Conservation (phyloP, 2,888 invertebrate genomes). For the Drosophila cognata region DNA sequence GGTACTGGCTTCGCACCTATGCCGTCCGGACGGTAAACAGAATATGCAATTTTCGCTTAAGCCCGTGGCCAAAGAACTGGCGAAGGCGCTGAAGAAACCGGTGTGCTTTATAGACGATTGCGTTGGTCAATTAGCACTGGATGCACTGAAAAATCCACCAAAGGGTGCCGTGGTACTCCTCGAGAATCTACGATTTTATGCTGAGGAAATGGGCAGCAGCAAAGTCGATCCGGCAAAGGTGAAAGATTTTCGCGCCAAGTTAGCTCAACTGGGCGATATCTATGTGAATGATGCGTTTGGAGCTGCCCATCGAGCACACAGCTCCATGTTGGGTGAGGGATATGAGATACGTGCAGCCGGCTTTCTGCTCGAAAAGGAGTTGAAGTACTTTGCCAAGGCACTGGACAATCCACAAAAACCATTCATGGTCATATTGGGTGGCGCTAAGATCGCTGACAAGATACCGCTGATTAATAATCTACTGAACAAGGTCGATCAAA, state of each 20-base stretch:
- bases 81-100: slow-evolving; percentile 90
- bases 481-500: slow-evolving; percentile 98
- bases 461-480: slow-evolving; percentile 98
- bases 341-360: slow-evolving; percentile 96
- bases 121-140: slow-evolving; percentile 95
- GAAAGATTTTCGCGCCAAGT: slow-evolving; percentile 92
- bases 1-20: slow-evolving; percentile 98
- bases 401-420: slow-evolving; percentile 97
- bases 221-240: slow-evolving; percentile 92
- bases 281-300: slow-evolving; percentile 99
- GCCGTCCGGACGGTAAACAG: slow-evolving; percentile 96
- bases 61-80: slow-evolving; percentile 96
- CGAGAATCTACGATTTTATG: slow-evolving; percentile 97
- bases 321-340: slow-evolving; percentile 99
- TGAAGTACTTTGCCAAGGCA: slow-evolving; percentile 98
- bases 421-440: slow-evolving; percentile 99
- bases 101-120: slow-evolving; percentile 94
- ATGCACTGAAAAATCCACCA: slow-evolving; percentile 93
- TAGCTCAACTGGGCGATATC: slow-evolving; percentile 97
- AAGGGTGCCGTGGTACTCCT: slow-evolving; percentile 95
- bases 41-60: slow-evolving; percentile 95
- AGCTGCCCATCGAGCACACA: slow-evolving; percentile 92
- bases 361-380: slow-evolving; percentile 97
- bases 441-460: slow-evolving; percentile 99
- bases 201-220: slow-evolving; percentile 99